These are phyloP conservation scores for Chamaea fasciata DNA, from an alignment of 2,113 vertebrate genomes.

Conservation along the genomic window DNA sequence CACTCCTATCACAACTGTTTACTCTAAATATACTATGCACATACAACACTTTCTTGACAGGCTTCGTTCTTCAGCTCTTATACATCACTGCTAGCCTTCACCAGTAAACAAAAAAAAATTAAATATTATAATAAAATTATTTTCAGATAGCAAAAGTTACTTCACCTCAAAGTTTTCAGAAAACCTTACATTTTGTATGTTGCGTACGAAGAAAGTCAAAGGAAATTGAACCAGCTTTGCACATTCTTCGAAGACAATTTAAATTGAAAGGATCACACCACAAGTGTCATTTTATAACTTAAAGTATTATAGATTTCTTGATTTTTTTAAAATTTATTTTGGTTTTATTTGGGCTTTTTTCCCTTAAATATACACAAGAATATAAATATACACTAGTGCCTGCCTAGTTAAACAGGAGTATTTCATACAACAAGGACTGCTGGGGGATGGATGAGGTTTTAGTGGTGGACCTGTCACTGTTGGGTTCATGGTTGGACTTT, in stretches of 20 bases:
- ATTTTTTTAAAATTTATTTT: not conserved
- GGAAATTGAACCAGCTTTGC: not conserved
- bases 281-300: not conserved
- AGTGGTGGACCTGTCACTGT: not conserved
- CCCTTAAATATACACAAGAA: not conserved
- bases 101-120: not conserved
- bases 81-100: not conserved
- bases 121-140: not conserved
- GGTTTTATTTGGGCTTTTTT: not conserved
- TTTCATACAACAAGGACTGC: not conserved
- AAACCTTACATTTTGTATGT: fast-evolving
- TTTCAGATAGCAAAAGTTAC: not conserved
- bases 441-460: not conserved
- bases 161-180: not conserved
- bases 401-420: not conserved
- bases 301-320: not conserved
- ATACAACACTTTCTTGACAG: not conserved
- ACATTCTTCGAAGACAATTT: not conserved
- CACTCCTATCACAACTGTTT: not conserved
- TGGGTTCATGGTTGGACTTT: not conserved
- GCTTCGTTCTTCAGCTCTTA: not conserved
- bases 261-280: not conserved
- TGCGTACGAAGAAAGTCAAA: not conserved
- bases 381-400: not conserved
- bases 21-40: not conserved